Percentiles rank a stretch among this genome's conserved stretches.
These are phyloP conservation scores for Mirza zaza DNA, from an alignment of 2,113 vertebrate genomes.

Conservation along the genomic window DNA sequence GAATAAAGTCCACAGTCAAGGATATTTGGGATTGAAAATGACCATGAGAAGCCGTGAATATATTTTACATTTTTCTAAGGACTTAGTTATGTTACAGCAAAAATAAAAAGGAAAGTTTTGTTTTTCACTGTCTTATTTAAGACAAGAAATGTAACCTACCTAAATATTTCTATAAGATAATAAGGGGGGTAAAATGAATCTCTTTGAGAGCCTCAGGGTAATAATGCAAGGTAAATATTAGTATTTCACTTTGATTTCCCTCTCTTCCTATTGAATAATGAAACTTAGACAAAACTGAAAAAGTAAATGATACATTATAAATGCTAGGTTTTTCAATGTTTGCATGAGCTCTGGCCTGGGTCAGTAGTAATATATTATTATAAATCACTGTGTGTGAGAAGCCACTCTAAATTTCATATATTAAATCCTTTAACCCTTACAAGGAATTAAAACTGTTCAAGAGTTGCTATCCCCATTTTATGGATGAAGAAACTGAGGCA, in stretches of 20 bases:
- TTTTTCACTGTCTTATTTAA: not conserved
- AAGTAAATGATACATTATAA: not conserved
- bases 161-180: not conserved
- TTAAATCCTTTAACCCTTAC: not conserved
- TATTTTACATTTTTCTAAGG: constrained; percentile 6
- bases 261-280: not conserved
- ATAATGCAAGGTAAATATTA: not conserved
- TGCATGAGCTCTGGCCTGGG: not conserved
- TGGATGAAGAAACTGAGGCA: not conserved
- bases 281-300: constrained; percentile 21
- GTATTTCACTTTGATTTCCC: not conserved
- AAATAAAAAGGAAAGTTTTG: not conserved
- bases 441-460: not conserved
- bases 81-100: not conserved
- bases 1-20: not conserved
- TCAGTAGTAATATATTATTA: not conserved
- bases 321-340: not conserved
- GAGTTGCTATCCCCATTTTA: not conserved
- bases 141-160: not conserved
- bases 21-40: not conserved
- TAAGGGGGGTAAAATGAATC: not conserved
- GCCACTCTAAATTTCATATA: not conserved
- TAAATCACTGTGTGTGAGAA: not conserved
- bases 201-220: not conserved
- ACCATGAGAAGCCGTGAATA: not conserved